These are phyloP conservation scores for Trogon surrucura DNA, from an alignment of 2,113 vertebrate species.

Conservation along the genomic window DNA sequence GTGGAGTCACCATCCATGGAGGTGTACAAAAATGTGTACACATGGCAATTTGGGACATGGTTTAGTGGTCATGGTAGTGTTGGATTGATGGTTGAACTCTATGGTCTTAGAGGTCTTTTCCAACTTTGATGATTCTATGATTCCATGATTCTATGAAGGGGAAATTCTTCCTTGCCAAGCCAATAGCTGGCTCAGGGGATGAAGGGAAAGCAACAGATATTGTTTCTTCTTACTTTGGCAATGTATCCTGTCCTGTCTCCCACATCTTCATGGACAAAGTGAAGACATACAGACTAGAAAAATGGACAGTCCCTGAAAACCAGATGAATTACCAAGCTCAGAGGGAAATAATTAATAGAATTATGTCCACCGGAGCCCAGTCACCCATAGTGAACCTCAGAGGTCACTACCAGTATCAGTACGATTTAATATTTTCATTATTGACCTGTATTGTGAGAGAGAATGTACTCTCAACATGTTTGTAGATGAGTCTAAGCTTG, in stretches of 20 bases:
- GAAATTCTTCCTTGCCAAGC: not conserved
- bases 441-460: not conserved
- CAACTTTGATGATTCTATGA: too few species aligned
- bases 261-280: not conserved
- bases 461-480: not conserved
- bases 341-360: not conserved
- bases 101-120: too few species aligned
- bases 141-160: not conserved
- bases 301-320: not conserved
- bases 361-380: not conserved
- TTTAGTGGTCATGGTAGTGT: too few species aligned
- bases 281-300: not conserved
- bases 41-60: too few species aligned
- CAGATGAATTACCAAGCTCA: not conserved
- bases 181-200: not conserved
- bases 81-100: too few species aligned
- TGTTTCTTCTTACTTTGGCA: not conserved
- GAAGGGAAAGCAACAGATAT: not conserved
- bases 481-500: not conserved
- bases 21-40: too few species aligned
- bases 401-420: not conserved
- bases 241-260: not conserved
- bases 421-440: not conserved
- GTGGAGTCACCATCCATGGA: too few species aligned
- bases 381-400: not conserved